These are phyloP conservation scores for Myxocyprinus asiaticus DNA, from an alignment of 2,113 vertebrate species.

Conservation along the genomic window DNA sequence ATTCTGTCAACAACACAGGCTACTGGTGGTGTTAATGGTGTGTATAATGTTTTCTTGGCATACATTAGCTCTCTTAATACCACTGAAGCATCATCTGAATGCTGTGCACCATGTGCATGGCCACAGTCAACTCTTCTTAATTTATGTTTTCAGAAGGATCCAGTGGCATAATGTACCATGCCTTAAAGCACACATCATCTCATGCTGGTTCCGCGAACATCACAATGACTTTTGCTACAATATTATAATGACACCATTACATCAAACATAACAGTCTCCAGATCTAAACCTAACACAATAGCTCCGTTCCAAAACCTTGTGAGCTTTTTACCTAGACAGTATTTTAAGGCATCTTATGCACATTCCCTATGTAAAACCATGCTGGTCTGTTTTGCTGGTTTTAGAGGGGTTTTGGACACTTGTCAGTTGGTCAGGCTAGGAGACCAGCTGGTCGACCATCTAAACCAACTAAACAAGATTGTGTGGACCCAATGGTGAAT, in stretches of 20 bases:
- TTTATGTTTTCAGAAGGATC: neutral
- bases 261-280: too few species aligned
- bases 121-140: neutral
- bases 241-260: neutral
- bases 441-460: too few species aligned
- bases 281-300: too few species aligned
- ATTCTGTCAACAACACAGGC: constrained; percentile 19
- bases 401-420: too few species aligned
- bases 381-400: neutral
- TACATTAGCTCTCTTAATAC: neutral
- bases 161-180: too few species aligned
- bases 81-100: constrained; percentile 18
- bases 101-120: constrained; percentile 12
- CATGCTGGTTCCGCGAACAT: neutral
- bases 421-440: too few species aligned
- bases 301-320: too few species aligned
- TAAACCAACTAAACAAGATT: too few species aligned
- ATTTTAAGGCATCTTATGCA: too few species aligned
- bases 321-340: too few species aligned
- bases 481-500: neutral
- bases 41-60: neutral
- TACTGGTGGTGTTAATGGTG: constrained; percentile 1
- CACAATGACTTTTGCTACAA: neutral
- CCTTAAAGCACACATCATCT: neutral
- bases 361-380: neutral